Conservation (phyloP, 2,113 vertebrate genomes). For the Benthochromis sp. region DNA sequence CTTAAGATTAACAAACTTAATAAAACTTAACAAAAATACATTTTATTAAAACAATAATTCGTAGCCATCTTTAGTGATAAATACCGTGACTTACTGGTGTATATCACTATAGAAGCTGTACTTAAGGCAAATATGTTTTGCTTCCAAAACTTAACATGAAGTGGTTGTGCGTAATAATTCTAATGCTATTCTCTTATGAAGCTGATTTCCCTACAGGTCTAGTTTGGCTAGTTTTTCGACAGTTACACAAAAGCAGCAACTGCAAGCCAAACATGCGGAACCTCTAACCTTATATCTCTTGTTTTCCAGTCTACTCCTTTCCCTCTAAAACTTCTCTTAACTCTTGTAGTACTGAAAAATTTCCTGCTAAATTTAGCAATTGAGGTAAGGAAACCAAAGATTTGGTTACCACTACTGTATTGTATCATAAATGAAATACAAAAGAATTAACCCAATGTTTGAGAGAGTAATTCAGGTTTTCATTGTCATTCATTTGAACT, state of each 20-base stretch:
- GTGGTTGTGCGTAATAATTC: background rate
- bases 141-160: background rate
- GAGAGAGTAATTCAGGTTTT: background rate
- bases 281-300: background rate
- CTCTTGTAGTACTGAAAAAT: background rate
- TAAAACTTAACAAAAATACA: background rate
- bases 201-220: background rate
- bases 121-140: background rate
- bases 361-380: fast-evolving
- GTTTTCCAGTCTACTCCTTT: background rate
- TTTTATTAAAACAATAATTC: background rate
- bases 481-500: background rate
- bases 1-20: background rate
- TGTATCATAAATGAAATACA: background rate
- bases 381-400: background rate
- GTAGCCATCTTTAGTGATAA: background rate
- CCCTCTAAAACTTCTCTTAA: background rate
- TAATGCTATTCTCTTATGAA: fast-evolving
- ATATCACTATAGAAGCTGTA: background rate
- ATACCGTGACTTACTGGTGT: background rate
- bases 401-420: fast-evolving
- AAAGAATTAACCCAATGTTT: background rate
- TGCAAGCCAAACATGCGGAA: background rate
- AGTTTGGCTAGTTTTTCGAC: background rate
- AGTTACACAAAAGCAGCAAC: background rate